Conservation (phyloP, 2,888 invertebrate genomes). For the Drosophila falleni region DNA sequence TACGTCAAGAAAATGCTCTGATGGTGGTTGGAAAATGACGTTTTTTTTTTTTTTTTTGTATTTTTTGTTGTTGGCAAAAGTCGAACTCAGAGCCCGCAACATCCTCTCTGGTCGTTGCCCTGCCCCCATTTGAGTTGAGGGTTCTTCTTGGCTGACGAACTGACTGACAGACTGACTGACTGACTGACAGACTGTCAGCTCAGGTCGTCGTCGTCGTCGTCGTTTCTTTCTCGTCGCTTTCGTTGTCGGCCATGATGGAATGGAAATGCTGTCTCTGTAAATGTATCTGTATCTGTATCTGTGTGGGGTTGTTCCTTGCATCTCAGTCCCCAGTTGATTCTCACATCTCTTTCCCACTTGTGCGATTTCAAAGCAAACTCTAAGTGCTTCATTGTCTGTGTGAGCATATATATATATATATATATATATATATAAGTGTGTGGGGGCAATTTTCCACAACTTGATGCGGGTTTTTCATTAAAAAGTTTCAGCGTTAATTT, state of each 20-base stretch:
- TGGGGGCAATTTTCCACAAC: slow-evolving; percentile 53
- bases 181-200: slow-evolving; percentile 55
- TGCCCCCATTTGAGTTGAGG: slow-evolving; percentile 36
- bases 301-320: slow-evolving; percentile 47
- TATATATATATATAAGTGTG: slow-evolving; percentile 18
- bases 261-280: slow-evolving; percentile 52
- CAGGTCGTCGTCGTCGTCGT: slow-evolving; percentile 13
- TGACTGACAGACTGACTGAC: slow-evolving; percentile 35
- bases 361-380: slow-evolving; percentile 55
- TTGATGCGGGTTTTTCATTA: slow-evolving; percentile 79
- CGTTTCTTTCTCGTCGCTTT: slow-evolving; percentile 25
- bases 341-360: slow-evolving; percentile 44
- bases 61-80: slow-evolving; percentile 27
- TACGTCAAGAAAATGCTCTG: slow-evolving; percentile 46
- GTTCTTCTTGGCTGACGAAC: slow-evolving; percentile 51
- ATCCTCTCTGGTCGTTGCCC: slow-evolving; percentile 50
- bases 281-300: slow-evolving; percentile 30
- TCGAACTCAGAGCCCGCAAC: slow-evolving; percentile 35
- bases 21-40: slow-evolving; percentile 59
- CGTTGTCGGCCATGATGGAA: slow-evolving; percentile 77
- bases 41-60: neutral
- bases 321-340: slow-evolving; percentile 45
- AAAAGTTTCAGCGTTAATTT: slow-evolving; percentile 78
- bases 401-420: slow-evolving; percentile 11
- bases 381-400: slow-evolving; percentile 46